phyloP scores from a whole-genome alignment of 2,113 vertebrate genomes.

The Myocastor coypus region DNA sequence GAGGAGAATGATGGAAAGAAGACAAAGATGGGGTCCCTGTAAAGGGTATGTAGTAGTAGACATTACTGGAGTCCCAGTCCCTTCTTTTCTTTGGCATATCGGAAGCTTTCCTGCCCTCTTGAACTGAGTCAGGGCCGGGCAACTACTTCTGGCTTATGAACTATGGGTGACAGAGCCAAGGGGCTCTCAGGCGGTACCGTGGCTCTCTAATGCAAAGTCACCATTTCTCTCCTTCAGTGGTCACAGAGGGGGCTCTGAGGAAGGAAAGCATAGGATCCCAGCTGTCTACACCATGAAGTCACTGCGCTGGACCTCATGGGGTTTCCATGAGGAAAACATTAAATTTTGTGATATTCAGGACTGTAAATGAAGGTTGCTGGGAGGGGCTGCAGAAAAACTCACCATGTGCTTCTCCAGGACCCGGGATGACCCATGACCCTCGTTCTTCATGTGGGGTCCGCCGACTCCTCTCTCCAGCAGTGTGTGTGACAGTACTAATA shows the following conservation, averaged over 20 bases:
- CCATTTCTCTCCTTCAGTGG: not conserved
- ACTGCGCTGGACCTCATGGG: not conserved
- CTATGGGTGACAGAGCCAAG: fast-evolving
- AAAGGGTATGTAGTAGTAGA: not conserved
- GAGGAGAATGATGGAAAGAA: not conserved
- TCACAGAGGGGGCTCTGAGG: not conserved
- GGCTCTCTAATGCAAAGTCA: not conserved
- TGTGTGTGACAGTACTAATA: not conserved
- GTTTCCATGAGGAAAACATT: not conserved
- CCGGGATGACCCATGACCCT: not conserved
- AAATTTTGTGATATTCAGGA: not conserved
- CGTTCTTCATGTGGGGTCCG: not conserved
- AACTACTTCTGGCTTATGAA: not conserved
- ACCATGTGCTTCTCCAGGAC: not conserved
- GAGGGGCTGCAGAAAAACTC: not conserved
- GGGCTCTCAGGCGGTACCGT: too few relatives aligned
- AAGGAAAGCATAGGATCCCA: not conserved
- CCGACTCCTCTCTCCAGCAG: not conserved
- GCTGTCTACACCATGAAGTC: not conserved
- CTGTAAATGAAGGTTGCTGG: not conserved
- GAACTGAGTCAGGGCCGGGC: not conserved
- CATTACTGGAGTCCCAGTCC: not conserved
- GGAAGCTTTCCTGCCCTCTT: not conserved
- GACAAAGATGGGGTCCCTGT: not conserved
- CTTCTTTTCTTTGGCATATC: not conserved